Conservation (phyloP, 2,113 vertebrate species). For the Marcusenius ussheri region DNA sequence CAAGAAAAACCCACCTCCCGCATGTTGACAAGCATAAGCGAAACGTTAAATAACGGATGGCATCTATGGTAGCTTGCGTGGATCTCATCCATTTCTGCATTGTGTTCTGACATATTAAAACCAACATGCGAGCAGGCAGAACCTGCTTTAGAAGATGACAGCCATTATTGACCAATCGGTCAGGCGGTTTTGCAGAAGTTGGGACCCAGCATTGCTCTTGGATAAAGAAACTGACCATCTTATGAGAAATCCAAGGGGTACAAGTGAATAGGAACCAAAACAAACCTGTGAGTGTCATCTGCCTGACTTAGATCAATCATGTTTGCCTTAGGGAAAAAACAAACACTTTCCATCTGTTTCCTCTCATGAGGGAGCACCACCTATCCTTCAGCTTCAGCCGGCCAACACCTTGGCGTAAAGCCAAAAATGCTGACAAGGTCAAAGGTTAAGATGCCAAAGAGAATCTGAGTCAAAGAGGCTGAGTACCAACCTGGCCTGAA, state of each 20-base stretch:
- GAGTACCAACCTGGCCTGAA: neutral
- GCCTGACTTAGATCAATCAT: neutral
- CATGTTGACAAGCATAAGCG: neutral
- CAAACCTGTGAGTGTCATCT: neutral
- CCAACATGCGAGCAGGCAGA: neutral
- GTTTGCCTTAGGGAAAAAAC: neutral
- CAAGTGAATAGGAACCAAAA: neutral
- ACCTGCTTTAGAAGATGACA: neutral
- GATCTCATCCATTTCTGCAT: neutral
- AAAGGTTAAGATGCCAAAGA: neutral
- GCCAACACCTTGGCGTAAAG: neutral
- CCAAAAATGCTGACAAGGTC: neutral
- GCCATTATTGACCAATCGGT: neutral
- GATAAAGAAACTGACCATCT: neutral
- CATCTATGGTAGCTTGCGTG: neutral
- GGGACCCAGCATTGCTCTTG: neutral
- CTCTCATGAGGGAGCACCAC: neutral
- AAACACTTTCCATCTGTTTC: neutral
- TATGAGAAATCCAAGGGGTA: neutral
- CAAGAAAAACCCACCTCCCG: neutral
- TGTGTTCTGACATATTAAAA: neutral
- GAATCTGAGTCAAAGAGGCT: neutral
- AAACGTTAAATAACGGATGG: neutral
- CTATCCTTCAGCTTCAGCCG: neutral
- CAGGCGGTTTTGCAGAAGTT: neutral